These are phyloP conservation scores for Magallana angulata DNA, from an alignment of 1,140 invertebrate species.

Conservation along the genomic window DNA sequence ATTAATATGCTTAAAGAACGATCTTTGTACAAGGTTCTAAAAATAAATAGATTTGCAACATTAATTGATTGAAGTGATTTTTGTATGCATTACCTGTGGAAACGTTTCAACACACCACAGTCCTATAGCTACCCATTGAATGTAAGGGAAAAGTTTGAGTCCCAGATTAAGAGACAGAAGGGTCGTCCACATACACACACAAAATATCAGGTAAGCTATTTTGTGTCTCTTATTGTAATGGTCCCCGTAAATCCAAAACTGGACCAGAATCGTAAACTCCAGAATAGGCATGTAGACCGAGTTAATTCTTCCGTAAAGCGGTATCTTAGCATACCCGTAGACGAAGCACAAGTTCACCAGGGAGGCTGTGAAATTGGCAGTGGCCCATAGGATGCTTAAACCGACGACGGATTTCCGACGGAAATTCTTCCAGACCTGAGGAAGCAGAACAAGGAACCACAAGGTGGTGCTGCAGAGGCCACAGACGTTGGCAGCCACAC, in stretches of 20 bases:
- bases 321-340: conserved; percentile 60
- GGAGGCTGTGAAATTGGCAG: conserved; percentile 68
- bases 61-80: too few species aligned
- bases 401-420: conserved; percentile 65
- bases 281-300: conserved; percentile 63
- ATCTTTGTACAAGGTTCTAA: neutral
- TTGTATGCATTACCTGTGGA: conserved; percentile 61
- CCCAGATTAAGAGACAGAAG: conserved; percentile 59
- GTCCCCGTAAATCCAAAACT: conserved; percentile 62
- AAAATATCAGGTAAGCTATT: conserved; percentile 50
- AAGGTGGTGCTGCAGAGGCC: conserved; percentile 65
- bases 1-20: neutral
- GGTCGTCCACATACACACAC: conserved; percentile 50
- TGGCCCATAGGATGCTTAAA: conserved; percentile 63
- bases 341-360: conserved; percentile 69
- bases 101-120: conserved; percentile 70
- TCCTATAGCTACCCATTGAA: conserved; percentile 66
- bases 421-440: conserved; percentile 70
- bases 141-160: conserved; percentile 50
- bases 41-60: too few species aligned
- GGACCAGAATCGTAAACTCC: conserved; percentile 61
- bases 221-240: conserved; percentile 46
- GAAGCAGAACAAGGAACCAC: conserved; percentile 68
- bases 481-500: conserved; percentile 61
- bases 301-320: conserved; percentile 62